Evolutionary conservation across 64 coral and sea anemone genomes (phyloP), one percentile per base, ranked within the genome.

Genomic region (Stylophora pistillata): DNA sequence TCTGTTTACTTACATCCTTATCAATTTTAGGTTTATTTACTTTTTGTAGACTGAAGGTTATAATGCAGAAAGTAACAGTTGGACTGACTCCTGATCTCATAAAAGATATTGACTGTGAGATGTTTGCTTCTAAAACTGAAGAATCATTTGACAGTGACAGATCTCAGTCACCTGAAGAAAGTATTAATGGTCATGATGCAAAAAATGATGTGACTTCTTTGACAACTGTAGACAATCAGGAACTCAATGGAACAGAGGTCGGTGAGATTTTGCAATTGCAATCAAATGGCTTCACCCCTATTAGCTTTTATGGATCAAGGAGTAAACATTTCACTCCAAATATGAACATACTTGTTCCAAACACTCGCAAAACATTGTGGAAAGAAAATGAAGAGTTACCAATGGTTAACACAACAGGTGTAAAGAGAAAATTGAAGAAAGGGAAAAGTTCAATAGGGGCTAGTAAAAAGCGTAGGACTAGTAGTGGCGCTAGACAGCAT

Each of bases 271-370:
- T 52, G 7, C 5, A 47, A 31, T 89, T 68, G 17, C 74, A 68
- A 21, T 73, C 53, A 65, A 93, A 81, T 87, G 90, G 94, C 26
- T 86, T 96, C 60, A 37, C 26, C n/a, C 86, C 94, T 53, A 65
- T 54, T 16, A 87, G 69, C 29, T 96, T 96, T 74, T 96, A 96
- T 90, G 81, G 94, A 74, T 73, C 74, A 74, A 86, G 69, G 55
- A 89, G 86, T 16, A 28, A 89, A 87, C 53, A 87, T n/a, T 20
- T 76, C 18, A 68, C 80, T 47, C 80, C 80, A 65, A 83, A 30
- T 17, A 20, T 69, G 13, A 83, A 69, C 21, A 53, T 83, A 37
- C 53, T 83, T 53, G 12, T 13, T 69, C 33, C 17, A 41, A 53
- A 69, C 52, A 12, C 18, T 21, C 17, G 52, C 21, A 41, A 78